Conservation (phyloP, 2,113 vertebrate species). For the Ictalurus furcatus region DNA sequence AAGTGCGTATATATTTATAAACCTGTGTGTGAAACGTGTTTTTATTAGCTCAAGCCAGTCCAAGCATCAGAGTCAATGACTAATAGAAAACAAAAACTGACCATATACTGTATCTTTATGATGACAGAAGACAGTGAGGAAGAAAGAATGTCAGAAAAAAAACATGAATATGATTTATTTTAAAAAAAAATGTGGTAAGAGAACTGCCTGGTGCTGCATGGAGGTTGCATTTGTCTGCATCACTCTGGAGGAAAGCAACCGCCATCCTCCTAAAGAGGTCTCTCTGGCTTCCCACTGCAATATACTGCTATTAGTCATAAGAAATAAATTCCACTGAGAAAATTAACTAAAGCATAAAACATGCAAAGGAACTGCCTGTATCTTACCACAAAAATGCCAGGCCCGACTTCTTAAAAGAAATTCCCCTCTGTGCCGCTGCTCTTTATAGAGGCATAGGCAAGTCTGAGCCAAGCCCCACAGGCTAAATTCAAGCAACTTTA, state of each 20-base stretch:
- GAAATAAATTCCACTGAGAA: constrained; percentile 70
- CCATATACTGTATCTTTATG: neutral
- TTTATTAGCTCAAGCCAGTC: neutral
- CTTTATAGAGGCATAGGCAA: constrained; percentile 61
- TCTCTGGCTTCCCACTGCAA: constrained; percentile 59
- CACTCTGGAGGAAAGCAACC: constrained; percentile 51
- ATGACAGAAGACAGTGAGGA: neutral
- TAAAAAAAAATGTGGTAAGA: neutral
- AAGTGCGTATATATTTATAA: constrained; percentile 6
- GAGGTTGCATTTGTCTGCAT: constrained; percentile 33
- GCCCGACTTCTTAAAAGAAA: constrained; percentile 68
- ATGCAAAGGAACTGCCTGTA: constrained; percentile 72
- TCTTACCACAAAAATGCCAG: constrained; percentile 73
- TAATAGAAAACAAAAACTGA: neutral
- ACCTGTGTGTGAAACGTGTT: neutral
- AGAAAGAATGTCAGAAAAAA: neutral
- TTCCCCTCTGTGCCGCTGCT: constrained; percentile 56
- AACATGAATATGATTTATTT: neutral
- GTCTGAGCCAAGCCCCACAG: constrained; percentile 67
- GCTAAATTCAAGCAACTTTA: constrained; percentile 71
- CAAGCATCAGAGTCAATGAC: neutral
- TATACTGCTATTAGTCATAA: constrained; percentile 66
- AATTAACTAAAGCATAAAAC: constrained; percentile 70
- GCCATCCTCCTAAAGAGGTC: constrained; percentile 54
- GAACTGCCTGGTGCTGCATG: constrained; percentile 18